phyloP scores from a whole-genome alignment of 2,888 invertebrate species.

The Pristionchus maxplancki region DNA sequence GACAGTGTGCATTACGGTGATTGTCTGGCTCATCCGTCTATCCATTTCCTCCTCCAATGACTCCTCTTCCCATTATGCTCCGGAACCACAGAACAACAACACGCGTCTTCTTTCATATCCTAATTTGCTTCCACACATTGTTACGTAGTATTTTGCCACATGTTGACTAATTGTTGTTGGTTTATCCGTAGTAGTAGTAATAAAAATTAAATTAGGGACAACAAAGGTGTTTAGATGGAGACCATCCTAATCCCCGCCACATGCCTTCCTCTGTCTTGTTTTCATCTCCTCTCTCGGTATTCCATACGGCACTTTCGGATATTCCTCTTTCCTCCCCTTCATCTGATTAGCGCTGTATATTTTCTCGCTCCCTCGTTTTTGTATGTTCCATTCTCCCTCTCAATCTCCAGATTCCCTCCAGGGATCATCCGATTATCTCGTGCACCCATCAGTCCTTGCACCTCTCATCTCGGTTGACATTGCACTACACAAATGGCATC shows the following conservation, averaged over 20 bases:
- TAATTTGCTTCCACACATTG: background rate
- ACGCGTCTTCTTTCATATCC: background rate
- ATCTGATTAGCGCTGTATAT: slow-evolving; percentile 31
- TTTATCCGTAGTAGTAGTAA: background rate
- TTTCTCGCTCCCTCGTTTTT: background rate
- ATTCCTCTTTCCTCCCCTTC: slow-evolving; percentile 15
- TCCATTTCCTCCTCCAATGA: background rate
- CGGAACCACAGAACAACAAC: background rate
- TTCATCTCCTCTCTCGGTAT: slow-evolving; percentile 29
- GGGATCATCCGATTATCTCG: background rate
- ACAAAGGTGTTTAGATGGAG: background rate
- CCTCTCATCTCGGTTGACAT: background rate
- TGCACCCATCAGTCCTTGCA: background rate
- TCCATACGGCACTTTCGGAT: slow-evolving; percentile 36
- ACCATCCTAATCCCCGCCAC: slow-evolving; percentile 2
- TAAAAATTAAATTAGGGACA: background rate
- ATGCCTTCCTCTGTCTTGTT: slow-evolving; percentile 22
- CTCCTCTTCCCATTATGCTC: background rate
- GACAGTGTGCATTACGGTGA: slow-evolving; percentile 8
- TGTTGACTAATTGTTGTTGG: slow-evolving; percentile 15
- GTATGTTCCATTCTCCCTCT: background rate
- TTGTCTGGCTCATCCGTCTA: background rate
- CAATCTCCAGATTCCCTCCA: background rate
- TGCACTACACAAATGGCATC: background rate
- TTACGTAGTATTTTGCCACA: background rate